Percentiles rank a stretch among this genome's conserved stretches.
These are phyloP conservation scores for Yponomeuta plumbellus DNA, from an alignment of 2,888 invertebrate genomes.

Conservation along the genomic window DNA sequence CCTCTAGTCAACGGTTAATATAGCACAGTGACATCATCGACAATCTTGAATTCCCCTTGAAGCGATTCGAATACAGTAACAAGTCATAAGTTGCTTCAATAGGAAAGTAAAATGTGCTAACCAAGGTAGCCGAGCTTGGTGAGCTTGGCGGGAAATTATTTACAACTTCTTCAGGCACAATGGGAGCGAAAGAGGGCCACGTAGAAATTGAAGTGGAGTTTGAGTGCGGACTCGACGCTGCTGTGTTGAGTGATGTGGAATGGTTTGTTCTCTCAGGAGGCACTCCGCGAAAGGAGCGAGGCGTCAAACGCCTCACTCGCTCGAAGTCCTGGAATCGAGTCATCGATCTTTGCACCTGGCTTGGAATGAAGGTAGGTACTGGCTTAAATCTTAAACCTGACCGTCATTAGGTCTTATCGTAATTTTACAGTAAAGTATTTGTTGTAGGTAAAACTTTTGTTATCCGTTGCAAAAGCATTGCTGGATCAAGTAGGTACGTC, in stretches of 20 bases:
- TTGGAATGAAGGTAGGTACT: conserved; percentile 57
- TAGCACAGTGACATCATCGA: conserved; percentile 44
- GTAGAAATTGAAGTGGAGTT: conserved; percentile 54
- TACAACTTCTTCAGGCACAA: too few species aligned
- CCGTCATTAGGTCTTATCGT: background rate
- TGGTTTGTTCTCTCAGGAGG: conserved; percentile 64
- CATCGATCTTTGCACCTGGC: conserved; percentile 62
- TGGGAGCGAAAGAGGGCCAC: conserved; percentile 29
- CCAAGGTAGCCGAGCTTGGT: too few species aligned
- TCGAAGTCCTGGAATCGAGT: conserved; percentile 49
- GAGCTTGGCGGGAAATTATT: too few species aligned
- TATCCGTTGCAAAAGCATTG: background rate
- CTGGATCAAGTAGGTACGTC: background rate
- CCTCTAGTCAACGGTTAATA: conserved; percentile 33
- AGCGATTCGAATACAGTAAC: too few species aligned
- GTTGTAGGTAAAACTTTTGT: background rate
- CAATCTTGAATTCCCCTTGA: background rate
- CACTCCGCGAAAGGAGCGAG: conserved; percentile 52
- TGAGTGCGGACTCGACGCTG: conserved; percentile 49
- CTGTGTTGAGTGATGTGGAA: conserved; percentile 49
- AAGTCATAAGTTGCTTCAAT: too few species aligned
- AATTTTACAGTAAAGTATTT: background rate
- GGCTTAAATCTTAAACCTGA: background rate
- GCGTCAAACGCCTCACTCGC: conserved; percentile 41
- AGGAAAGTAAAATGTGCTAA: too few species aligned